Conservation (phyloP, 2,113 vertebrate species). For the Thunnus thynnus region DNA sequence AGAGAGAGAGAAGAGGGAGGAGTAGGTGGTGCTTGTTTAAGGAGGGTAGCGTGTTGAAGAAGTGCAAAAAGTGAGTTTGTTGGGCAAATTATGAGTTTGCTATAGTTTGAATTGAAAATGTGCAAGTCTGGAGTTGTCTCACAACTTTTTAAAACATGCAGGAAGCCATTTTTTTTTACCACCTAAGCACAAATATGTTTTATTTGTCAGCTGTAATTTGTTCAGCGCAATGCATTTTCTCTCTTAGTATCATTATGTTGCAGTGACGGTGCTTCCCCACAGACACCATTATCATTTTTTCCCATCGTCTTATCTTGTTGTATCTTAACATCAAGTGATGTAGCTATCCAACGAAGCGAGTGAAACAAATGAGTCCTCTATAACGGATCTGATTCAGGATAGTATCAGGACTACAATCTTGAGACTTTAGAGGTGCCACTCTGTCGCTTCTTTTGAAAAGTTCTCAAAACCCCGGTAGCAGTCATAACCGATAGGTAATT, state of each 20-base stretch:
- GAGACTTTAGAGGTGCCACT: slow-evolving; percentile 69
- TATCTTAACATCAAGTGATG: slow-evolving; percentile 27
- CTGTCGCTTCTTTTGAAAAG: slow-evolving; percentile 67
- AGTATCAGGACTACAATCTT: slow-evolving; percentile 25
- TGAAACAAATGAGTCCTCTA: slow-evolving; percentile 30
- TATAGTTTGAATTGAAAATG: slow-evolving; percentile 8
- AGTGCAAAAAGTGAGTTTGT: slow-evolving; percentile 23
- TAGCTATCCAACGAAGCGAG: not conserved
- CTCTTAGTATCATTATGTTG: too few species aligned
- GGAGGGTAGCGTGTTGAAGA: slow-evolving; percentile 42
- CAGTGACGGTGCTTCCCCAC: not conserved
- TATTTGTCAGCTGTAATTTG: not conserved
- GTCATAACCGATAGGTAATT: slow-evolving; percentile 79
- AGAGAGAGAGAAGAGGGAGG: slow-evolving; percentile 53
- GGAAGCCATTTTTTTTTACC: not conserved
- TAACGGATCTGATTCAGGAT: slow-evolving; percentile 15
- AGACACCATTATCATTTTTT: not conserved
- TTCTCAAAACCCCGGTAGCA: slow-evolving; percentile 61
- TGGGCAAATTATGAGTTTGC: not conserved
- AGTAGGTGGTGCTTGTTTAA: slow-evolving; percentile 76
- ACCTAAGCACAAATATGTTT: not conserved
- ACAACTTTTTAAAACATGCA: not conserved
- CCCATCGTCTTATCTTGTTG: slow-evolving; percentile 25
- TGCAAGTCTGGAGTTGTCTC: not conserved
- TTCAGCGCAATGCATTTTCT: not conserved